Base-by-base conservation (phyloP, 2,888 invertebrate genomes). In the Diogma glabrata region DNA sequence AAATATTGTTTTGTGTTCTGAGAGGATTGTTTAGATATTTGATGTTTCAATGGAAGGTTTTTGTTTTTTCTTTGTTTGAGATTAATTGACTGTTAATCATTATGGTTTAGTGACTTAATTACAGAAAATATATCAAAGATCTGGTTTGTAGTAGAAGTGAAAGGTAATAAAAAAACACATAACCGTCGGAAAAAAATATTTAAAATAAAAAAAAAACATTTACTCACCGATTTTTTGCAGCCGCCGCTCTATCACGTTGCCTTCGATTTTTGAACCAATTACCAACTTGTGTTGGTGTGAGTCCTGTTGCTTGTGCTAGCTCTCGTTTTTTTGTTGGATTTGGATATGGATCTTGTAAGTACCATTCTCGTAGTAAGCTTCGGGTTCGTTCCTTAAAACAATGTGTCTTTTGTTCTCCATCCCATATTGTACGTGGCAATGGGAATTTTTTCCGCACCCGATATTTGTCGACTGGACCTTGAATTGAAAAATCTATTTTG, bases 341-440 rank as follows among this genome's bases (percentile, higher is more conserved):
- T 52, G 91, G 93, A 73, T 92, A 93, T n/a, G 91, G 90, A 73
- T 91, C 96, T 73, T 94, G 92, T 51, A 96, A 81, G 71, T 99
- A 99, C 94, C 96, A 97, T 75, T 99, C 97, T 55, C 97, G 75
- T 58, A 99, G 77, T 59, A 96, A 75, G 61, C 92, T 91, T 59
- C 97, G 74, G 65, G 99, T 97, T 57, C 95, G 75, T 73, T 99
- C 90, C 76, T 94, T 94, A 72, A 93, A 94, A 70, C 93, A 94
- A 67, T 94, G 93, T 12, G 91, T 93, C 72, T 93, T 94, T 71
- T 93, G 92, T 65, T 94, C 93, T 46, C 93, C 93, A 70, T 93
- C 93, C 92, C 92, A 93, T 59, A 93, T 93, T 46, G 91, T 93
- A 49, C 89, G 73, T 43, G 92, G 92, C 64, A 92, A 70, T 1